These are phyloP conservation scores for Hartigia nigra DNA, from an alignment of 2,888 invertebrate genomes.

Conservation along the genomic window DNA sequence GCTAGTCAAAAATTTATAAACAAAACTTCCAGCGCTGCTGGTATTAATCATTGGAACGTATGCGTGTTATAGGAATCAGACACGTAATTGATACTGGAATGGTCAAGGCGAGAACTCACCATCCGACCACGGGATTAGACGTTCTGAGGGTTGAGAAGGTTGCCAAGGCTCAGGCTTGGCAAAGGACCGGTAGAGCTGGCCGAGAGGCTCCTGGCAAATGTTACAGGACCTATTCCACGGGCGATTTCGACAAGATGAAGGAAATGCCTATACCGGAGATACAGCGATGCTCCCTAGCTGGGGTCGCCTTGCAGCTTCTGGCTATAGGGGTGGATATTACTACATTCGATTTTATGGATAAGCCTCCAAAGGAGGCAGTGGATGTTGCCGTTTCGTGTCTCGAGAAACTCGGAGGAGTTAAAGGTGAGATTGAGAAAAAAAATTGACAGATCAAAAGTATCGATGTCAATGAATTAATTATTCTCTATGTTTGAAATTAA, in stretches of 20 bases:
- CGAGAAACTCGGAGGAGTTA: constrained; percentile 70
- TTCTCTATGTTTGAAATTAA: not conserved
- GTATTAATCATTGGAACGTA: not conserved
- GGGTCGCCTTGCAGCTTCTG: constrained; percentile 84
- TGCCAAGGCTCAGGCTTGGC: constrained; percentile 94
- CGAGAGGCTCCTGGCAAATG: constrained; percentile 87
- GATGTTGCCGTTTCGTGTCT: constrained; percentile 74
- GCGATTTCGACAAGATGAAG: constrained; percentile 79
- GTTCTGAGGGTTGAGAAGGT: constrained; percentile 82
- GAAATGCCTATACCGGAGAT: constrained; percentile 89
- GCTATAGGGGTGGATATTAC: constrained; percentile 85
- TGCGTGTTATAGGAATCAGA: constrained; percentile 74
- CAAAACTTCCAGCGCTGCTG: not conserved
- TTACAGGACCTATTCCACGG: constrained; percentile 86
- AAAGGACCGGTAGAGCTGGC: constrained; percentile 92
- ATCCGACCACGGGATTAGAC: constrained; percentile 85
- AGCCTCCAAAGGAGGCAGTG: constrained; percentile 80
- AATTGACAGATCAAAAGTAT: not conserved
- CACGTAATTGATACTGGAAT: constrained; percentile 93
- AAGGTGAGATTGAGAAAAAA: constrained; percentile 44
- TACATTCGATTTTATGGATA: constrained; percentile 91
- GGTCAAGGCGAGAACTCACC: constrained; percentile 88
- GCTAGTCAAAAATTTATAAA: not conserved
- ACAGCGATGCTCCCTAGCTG: constrained; percentile 74
- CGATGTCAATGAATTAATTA: constrained; percentile 4